Conservation (phyloP, 2,113 vertebrate species). For the Australoheros scitulus region DNA sequence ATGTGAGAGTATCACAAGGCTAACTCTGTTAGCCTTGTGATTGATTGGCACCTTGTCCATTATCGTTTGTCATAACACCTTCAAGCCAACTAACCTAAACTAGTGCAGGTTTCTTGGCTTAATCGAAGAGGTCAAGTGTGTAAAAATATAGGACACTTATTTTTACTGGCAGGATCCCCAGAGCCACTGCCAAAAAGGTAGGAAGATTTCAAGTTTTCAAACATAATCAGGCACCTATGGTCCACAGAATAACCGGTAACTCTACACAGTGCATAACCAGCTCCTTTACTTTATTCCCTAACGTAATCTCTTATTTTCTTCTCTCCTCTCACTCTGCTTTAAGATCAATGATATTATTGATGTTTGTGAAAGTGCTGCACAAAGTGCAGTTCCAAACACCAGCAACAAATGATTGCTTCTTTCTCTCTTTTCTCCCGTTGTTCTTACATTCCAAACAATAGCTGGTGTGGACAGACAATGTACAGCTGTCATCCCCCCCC, state of each 20-base stretch:
- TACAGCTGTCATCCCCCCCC: slow-evolving; percentile 63
- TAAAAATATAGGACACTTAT: too few species aligned
- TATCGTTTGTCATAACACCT: neutral
- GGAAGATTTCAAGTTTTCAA: neutral
- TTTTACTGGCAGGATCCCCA: too few species aligned
- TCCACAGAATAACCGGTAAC: neutral
- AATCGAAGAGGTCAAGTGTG: neutral
- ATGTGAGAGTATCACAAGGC: neutral
- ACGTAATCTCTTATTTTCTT: neutral
- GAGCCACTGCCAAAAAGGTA: too few species aligned
- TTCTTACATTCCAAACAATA: slow-evolving; percentile 37
- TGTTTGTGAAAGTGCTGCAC: slow-evolving; percentile 32
- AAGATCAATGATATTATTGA: slow-evolving; percentile 37
- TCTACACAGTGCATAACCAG: neutral
- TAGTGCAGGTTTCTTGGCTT: neutral
- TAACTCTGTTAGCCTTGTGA: neutral
- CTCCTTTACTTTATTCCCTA: neutral
- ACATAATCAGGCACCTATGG: neutral
- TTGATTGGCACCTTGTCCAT: neutral
- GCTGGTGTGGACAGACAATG: slow-evolving; percentile 59
- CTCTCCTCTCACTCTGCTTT: slow-evolving; percentile 16
- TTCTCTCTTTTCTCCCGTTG: neutral
- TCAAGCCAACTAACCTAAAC: neutral
- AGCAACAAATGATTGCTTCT: slow-evolving; percentile 10
- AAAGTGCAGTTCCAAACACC: slow-evolving; percentile 41